phyloP scores from a whole-genome alignment of 2,113 vertebrate genomes.

The Heteronetta atricapilla region DNA sequence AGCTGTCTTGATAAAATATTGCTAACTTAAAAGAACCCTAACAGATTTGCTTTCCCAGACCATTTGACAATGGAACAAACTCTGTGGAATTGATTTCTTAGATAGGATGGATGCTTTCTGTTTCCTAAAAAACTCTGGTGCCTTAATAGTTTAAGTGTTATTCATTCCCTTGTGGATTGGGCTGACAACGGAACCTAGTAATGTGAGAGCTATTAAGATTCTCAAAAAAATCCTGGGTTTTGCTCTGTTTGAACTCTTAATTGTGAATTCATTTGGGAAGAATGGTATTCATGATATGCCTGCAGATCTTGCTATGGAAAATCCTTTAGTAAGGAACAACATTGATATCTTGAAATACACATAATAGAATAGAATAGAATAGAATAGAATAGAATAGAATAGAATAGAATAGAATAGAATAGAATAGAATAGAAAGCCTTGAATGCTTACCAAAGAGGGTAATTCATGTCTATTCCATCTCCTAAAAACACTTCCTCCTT shows the following conservation, averaged over 20 bases:
- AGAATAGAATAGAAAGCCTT: conserved; percentile 21
- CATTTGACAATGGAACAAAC: conserved; percentile 10
- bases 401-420: too few species aligned
- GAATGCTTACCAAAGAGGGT: conserved; percentile 25
- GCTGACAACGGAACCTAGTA: neutral
- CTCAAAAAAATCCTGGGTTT: neutral
- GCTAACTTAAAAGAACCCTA: neutral
- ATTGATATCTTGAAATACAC: conserved; percentile 33
- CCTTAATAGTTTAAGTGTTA: neutral
- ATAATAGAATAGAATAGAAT: too few species aligned
- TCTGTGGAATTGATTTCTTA: conserved; percentile 35
- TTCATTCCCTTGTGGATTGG: conserved; percentile 15
- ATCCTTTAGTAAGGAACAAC: conserved; percentile 20
- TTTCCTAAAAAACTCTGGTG: conserved; percentile 42
- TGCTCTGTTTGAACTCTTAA: conserved; percentile 19
- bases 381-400: too few species aligned
- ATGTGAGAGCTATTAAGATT: conserved; percentile 15
- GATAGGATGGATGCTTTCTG: conserved; percentile 37
- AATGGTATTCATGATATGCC: neutral
- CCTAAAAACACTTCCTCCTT: conserved; percentile 56
- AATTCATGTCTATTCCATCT: conserved; percentile 34
- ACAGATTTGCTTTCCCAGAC: conserved; percentile 9
- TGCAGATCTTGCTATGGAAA: conserved; percentile 36
- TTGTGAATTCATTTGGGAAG: conserved; percentile 18
- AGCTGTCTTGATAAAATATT: neutral